Conservation (phyloP, 2,113 vertebrate genomes). For the Odobenus rosmarus region DNA sequence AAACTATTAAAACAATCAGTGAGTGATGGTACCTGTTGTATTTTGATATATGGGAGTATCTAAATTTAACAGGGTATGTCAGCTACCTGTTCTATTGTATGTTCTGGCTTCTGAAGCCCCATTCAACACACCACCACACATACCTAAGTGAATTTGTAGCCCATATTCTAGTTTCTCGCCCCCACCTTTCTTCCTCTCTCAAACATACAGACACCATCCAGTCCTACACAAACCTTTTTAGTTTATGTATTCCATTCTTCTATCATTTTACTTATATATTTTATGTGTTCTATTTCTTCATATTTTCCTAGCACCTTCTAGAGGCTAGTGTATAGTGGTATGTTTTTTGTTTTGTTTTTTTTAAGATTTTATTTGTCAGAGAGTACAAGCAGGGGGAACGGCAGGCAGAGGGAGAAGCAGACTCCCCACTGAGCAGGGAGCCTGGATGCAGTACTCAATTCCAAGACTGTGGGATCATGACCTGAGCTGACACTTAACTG, state of each 20-base stretch:
- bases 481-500: too few species aligned
- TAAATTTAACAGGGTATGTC: neutral
- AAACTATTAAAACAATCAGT: conserved; percentile 51
- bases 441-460: too few species aligned
- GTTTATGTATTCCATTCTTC: neutral
- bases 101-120: neutral
- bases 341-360: neutral
- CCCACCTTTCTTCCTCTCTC: neutral
- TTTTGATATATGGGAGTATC: neutral
- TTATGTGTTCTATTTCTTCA: conserved; percentile 4
- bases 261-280: neutral
- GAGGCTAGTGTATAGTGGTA: neutral
- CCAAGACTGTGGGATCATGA: too few species aligned
- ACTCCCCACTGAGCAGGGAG: too few species aligned
- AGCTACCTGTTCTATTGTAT: conserved; percentile 29
- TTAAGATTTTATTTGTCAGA: neutral
- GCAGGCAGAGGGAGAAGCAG: too few species aligned
- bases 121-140: neutral
- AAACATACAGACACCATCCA: neutral
- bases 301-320: conserved; percentile 54
- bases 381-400: neutral
- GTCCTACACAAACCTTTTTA: neutral
- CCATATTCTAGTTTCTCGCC: neutral
- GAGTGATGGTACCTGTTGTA: neutral
- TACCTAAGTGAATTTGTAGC: neutral